A percentile compares a stretch with the other conserved stretches of the same genome.
These are phyloP conservation scores for Folsomia manolachei DNA, from an alignment of 2,888 invertebrate species.

Conservation along the genomic window DNA sequence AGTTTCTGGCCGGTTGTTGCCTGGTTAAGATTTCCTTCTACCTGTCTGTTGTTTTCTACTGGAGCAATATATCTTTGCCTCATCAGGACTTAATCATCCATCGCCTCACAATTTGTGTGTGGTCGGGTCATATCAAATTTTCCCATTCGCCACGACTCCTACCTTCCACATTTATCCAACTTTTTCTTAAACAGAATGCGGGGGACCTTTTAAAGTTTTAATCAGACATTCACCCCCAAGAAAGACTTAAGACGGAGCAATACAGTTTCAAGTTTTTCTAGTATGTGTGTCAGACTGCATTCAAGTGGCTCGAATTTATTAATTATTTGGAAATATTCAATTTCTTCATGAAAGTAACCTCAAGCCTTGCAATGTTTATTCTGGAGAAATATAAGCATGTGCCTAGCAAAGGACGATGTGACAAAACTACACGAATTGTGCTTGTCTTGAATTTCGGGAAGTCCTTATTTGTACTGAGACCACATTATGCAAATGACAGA, in stretches of 20 bases:
- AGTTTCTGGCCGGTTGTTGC: background rate
- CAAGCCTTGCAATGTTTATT: too few relatives aligned
- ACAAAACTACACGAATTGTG: too few relatives aligned
- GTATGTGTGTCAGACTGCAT: too few relatives aligned
- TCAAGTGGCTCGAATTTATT: too few relatives aligned
- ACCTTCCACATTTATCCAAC: background rate
- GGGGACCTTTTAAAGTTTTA: background rate
- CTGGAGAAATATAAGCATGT: too few relatives aligned
- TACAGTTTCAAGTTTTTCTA: too few relatives aligned
- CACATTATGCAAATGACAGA: background rate
- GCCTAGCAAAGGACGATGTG: too few relatives aligned
- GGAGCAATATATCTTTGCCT: slow-evolving; percentile 50
- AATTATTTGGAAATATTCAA: too few relatives aligned
- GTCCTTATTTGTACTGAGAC: background rate
- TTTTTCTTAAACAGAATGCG: background rate
- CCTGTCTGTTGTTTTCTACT: slow-evolving; percentile 36
- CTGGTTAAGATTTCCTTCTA: slow-evolving; percentile 29
- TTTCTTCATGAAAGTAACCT: too few relatives aligned
- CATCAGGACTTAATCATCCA: slow-evolving; percentile 52
- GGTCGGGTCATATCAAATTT: slow-evolving; percentile 47
- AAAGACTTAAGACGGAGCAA: background rate
- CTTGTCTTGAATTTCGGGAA: too few relatives aligned
- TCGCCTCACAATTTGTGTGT: slow-evolving; percentile 48
- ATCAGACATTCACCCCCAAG: background rate
- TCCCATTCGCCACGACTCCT: background rate